Evolutionary conservation across 2,888 invertebrate genomes (phyloP), one percentile per base, ranked within the genome.

Genomic region (Lithophane leautieri): DNA sequence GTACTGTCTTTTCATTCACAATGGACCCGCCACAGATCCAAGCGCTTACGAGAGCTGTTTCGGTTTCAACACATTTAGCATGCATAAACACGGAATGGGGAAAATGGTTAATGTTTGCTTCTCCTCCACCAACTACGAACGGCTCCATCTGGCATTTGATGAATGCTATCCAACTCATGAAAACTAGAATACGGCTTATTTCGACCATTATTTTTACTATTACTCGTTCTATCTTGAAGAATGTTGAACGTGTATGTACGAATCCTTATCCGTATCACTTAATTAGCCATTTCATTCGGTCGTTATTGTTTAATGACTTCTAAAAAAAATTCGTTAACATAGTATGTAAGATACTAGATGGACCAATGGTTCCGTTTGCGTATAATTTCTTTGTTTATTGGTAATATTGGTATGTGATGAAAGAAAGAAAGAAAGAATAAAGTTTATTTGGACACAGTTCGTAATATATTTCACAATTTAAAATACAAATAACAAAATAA

Each of bases 21-120:
- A 93, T 87, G 0, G 93, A 93, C 0, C 88, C 79, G 0, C 92
- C 92, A 50, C 93, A 93, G 0, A 25, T 0, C 77, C 68, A 76
- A 11, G 0, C 0, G 2, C 0, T 0, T 3, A 0, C 0, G 0
- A 6, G 0, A 9, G 0, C 0, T 0, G 2, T 14, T 2, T 19
- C 2, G 16, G 0, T 7, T 19, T 44, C 6, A 16, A 1, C 1
- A 58, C 70, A 58, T 2, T 0, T 0, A 22, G 28, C 14, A 19
- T 1, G 4, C 7, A 76, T 0, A 54, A 11, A 62, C 4, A 25
- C 22, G 3, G 76, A 68, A 69, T 76, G 77, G 16, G 76, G 69
- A 19, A 76, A 76, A 6, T 14, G 0, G 6, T 0, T 1, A 14
- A 56, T 76, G 0, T 3, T 2, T 16, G 40, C 47, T 1, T 4